Evolutionary conservation across 2,797 vertebrate genomes (phyloP).

Genomic region (Melanotaenia trifasciata): DNA sequence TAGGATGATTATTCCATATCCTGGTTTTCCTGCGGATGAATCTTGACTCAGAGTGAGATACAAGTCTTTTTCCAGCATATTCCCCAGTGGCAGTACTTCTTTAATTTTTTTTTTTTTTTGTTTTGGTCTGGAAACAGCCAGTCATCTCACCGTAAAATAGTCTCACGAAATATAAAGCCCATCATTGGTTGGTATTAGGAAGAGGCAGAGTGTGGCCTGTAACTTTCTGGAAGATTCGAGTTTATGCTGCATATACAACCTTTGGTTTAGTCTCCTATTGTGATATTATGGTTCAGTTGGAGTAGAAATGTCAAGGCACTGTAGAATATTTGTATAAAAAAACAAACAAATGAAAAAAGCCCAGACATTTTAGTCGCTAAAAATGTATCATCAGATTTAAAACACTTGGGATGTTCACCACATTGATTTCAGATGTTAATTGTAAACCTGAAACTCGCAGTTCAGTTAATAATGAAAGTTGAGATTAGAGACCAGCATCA

Average conservation of each 20-base stretch:
- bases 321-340: not conserved
- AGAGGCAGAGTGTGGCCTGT: slow-evolving; percentile 1
- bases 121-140: slow-evolving; percentile 45
- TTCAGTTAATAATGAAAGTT: slow-evolving; percentile 62
- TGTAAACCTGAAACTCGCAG: slow-evolving; percentile 25
- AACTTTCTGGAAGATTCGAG: not conserved
- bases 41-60: slow-evolving; percentile 34
- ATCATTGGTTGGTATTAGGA: slow-evolving; percentile 26
- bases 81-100: slow-evolving; percentile 22
- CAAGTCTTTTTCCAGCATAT: slow-evolving; percentile 39
- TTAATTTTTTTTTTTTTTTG: slow-evolving; percentile 24
- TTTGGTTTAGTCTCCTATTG: too few relatives aligned
- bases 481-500: slow-evolving; percentile 33
- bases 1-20: slow-evolving; percentile 22
- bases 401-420: slow-evolving; percentile 6
- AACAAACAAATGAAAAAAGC: not conserved
- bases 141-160: slow-evolving; percentile 23
- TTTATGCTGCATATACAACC: not conserved
- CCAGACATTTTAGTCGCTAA: not conserved
- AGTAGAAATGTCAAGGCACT: not conserved
- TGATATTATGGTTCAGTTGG: not conserved
- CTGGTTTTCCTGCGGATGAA: slow-evolving; percentile 36
- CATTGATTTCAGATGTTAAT: slow-evolving; percentile 20
- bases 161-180: slow-evolving; percentile 32
- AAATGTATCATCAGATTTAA: not conserved